Evolutionary conservation across 2,888 invertebrate genomes (phyloP), one percentile per base, ranked within the genome.

Genomic region (Cybosia mesomella): DNA sequence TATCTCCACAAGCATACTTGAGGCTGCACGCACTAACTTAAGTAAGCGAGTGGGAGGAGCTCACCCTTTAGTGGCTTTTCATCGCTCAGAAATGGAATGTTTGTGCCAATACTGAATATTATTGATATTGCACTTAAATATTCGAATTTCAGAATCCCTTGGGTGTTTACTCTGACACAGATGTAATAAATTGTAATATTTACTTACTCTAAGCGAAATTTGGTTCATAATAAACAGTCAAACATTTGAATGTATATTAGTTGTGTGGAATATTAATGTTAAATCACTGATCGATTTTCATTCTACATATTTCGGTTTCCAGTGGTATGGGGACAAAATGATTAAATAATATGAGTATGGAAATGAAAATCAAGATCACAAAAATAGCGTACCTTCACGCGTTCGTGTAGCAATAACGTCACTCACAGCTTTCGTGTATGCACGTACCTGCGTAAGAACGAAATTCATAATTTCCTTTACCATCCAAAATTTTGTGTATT

Each of bases 91-190:
- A 89, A 90, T 89, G 82, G 90, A 90, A 91, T 89, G 88, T 89
- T 90, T 89, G 86, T 85, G 85, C 87, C 88, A 87, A 89, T 90
- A 86, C 90, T 86, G 87, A 88, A 89, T 88, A 89, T 90, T 90
- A 91, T 90, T 89, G 90, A 89, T 89, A 91, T 91, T 87, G 86
- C 87, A 86, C 87, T 87, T 85, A 86, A 86, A 87, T 86, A 87
- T 87, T 87, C 83, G 84, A 85, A 87, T 87, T 87, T 86, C 74
- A 74, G 74, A 77, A 76, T 76, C 73, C 68, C 65, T 72, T 58
- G 78, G 74, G 80, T 85, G 76, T 84, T 85, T 83, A 83, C 71
- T 75, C 64, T 72, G 77, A 71, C 76, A 77, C 76, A 76, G 75
- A 75, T 81, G 75, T 82, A 75, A 82, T 82, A 77, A 74, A 79